Evolutionary conservation across 37 sponge, comb jelly and placozoan genomes (phyloP), one percentile per base, ranked within the genome.

Genomic region (Aphrocallistes beatrix): DNA sequence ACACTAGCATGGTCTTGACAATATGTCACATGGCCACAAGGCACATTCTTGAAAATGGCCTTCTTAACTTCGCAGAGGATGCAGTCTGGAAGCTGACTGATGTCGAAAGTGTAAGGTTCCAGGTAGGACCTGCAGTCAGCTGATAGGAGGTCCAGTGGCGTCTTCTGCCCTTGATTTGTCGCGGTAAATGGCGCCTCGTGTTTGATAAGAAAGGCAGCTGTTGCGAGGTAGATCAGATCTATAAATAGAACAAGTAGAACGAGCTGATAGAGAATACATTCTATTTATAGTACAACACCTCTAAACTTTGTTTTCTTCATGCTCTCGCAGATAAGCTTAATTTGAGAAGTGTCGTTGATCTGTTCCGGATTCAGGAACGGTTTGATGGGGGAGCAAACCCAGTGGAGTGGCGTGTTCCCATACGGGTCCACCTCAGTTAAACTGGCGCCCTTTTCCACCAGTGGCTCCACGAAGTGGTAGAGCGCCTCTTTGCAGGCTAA

Each of bases 381-480:
- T 13, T 60, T 60, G n/a, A 1, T 6, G 25, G 75, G 75, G 28
- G 75, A 21, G n/a, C 75, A 60, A 19, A 60, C 75, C 75, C 75
- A 60, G n/a, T 60, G 75, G 3, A 60, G 75, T 60, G 75, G 75
- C 75, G n/a, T 60, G 34, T 60, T 60, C 28, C 75, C 75, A 60
- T 60, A 30, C n/a, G 10, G 75, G 34, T 60, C 75, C 75, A 60
- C 75, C 17, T 25, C 75, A 6, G 75, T 25, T 25, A 60, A 25
- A 13, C 75, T 60, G 75, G 75, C 75, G 8, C 21, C 17, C 21
- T 60, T 60, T 19, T 60, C 75, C 34, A 60, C 75, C 6, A 60
- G 75, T 60, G 75, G 75, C 75, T 60, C 75, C n/a, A 60, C 21
- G 21, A 60, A 60, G 75, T 60, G 75, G 75, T 60, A 60, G 28